phyloP scores from a whole-genome alignment of 2,797 vertebrate genomes.

The Psittacula echo region DNA sequence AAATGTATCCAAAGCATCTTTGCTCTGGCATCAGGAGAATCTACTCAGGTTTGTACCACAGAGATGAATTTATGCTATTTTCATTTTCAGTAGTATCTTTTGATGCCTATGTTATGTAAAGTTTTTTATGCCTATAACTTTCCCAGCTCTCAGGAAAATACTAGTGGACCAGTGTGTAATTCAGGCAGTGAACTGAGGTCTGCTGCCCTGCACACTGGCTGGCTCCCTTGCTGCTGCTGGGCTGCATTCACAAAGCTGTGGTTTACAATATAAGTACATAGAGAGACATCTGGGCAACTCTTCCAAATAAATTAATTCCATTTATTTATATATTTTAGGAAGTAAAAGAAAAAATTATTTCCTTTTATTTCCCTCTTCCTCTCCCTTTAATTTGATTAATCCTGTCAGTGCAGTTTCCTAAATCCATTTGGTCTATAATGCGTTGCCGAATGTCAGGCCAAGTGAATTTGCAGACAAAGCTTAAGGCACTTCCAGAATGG shows the following conservation, averaged over 20 bases:
- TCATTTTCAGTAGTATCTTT: neutral
- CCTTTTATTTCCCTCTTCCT: neutral
- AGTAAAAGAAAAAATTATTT: neutral
- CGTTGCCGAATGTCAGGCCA: neutral
- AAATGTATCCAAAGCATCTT: neutral
- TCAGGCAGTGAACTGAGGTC: neutral
- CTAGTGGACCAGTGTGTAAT: neutral
- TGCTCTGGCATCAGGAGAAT: neutral
- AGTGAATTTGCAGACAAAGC: constrained; percentile 28
- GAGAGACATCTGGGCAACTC: neutral
- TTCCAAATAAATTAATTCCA: neutral
- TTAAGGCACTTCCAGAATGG: constrained; percentile 15
- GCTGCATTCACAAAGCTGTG: neutral
- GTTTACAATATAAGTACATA: neutral
- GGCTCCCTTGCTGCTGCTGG: neutral
- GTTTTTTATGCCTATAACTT: neutral
- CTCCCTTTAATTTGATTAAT: constrained; percentile 25
- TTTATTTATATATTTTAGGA: neutral
- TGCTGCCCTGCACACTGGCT: neutral
- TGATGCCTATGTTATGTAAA: neutral
- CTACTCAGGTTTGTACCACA: neutral
- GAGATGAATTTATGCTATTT: neutral
- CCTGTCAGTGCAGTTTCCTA: constrained; percentile 10
- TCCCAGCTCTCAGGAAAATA: constrained; percentile 5
- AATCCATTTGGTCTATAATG: constrained; percentile 34